These are phyloP conservation scores for Nymphalis polychloros DNA, from an alignment of 2,888 invertebrate genomes.

Conservation along the genomic window DNA sequence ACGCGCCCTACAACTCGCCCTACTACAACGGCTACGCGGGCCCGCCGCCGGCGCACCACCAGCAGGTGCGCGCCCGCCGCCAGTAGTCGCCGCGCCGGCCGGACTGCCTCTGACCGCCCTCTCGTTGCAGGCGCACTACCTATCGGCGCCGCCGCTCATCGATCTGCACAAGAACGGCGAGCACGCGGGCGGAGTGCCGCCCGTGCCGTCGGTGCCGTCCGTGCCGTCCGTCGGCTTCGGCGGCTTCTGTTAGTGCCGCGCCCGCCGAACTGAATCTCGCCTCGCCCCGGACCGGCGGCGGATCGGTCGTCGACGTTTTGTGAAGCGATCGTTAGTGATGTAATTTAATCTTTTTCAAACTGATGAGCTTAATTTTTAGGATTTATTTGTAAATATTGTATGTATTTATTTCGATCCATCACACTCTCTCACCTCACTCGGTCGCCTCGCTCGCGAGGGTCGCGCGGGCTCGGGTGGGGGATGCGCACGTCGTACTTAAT, in stretches of 20 bases:
- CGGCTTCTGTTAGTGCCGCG: slow-evolving; percentile 71
- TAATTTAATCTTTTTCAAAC: slow-evolving; percentile 66
- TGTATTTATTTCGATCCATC: slow-evolving; percentile 67
- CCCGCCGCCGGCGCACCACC: slow-evolving; percentile 75
- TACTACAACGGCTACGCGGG: slow-evolving; percentile 76
- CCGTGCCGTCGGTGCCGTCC: slow-evolving; percentile 67
- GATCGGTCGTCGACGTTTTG: slow-evolving; percentile 10
- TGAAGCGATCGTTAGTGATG: slow-evolving; percentile 57
- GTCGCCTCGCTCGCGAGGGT: slow-evolving; percentile 15
- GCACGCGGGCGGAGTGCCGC: slow-evolving; percentile 54
- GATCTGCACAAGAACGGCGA: slow-evolving; percentile 75
- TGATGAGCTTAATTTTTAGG: slow-evolving; percentile 75
- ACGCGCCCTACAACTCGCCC: slow-evolving; percentile 72
- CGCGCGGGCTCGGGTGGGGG: slow-evolving; percentile 34
- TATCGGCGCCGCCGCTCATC: slow-evolving; percentile 69
- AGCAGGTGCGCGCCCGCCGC: slow-evolving; percentile 55
- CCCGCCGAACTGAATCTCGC: slow-evolving; percentile 25
- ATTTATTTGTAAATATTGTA: slow-evolving; percentile 79
- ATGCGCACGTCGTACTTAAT: slow-evolving; percentile 49
- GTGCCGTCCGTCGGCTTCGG: slow-evolving; percentile 78
- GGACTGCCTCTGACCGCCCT: neutral
- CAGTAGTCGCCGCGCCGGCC: too few species aligned
- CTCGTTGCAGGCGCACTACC: slow-evolving; percentile 59
- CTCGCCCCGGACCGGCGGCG: slow-evolving; percentile 16
- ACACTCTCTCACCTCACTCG: slow-evolving; percentile 39